Conservation (phyloP, 2,888 invertebrate genomes). For the Laothoe populi region DNA sequence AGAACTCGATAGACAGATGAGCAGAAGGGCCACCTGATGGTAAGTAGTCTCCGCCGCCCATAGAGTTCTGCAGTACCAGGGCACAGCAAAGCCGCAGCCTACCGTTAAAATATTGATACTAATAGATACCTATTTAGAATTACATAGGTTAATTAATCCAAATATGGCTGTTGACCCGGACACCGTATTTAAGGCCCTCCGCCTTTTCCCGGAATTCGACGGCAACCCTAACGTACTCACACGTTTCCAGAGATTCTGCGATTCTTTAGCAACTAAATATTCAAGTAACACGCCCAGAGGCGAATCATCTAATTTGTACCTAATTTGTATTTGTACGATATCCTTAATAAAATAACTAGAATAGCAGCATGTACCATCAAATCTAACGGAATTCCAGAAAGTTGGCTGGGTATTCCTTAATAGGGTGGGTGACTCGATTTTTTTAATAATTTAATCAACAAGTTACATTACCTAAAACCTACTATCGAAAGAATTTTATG, state of each 20-base stretch:
- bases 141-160: too few species aligned
- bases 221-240: background rate
- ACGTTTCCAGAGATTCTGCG: background rate
- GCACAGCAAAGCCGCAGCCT: too few species aligned
- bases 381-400: slow-evolving; percentile 37
- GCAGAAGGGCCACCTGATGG: too few species aligned
- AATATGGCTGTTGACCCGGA: background rate
- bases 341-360: background rate
- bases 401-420: slow-evolving; percentile 39
- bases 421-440: too few species aligned
- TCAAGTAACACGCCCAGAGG: background rate
- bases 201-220: slow-evolving; percentile 1
- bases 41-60: too few species aligned
- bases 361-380: background rate
- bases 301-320: background rate
- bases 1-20: too few species aligned
- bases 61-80: too few species aligned
- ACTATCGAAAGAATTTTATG: too few species aligned
- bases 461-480: too few species aligned
- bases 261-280: background rate
- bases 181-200: background rate
- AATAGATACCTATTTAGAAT: too few species aligned
- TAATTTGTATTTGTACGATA: background rate
- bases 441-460: too few species aligned
- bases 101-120: too few species aligned